Evolutionary conservation across 2,113 vertebrate genomes (phyloP), one percentile per base, ranked within the genome.

Genomic region (Chloebia gouldiae): DNA sequence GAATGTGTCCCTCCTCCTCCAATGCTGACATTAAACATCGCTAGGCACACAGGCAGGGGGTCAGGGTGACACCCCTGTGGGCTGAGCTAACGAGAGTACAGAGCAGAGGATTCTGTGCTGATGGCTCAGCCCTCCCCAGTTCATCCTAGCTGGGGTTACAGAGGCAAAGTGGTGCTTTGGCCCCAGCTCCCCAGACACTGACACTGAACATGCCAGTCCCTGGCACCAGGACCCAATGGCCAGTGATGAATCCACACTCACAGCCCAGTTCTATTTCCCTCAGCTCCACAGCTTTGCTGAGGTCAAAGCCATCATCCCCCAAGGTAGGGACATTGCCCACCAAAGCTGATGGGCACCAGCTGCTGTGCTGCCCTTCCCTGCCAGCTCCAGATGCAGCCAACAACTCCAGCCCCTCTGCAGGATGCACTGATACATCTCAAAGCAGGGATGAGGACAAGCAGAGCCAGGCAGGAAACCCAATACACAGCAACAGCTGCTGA

Each of bases 1-100:
- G 68, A 40, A 70, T 20, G 47, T 40, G 44, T 81, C 31, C 7
- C 4, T 66, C 27, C 3, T 71, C 27, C 84, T 63, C 37, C 33
- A 57, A 9, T 8, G 42, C 28, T 6, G 0, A 23, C 4, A 6
- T 31, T 31, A 57, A 79, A 59, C 7, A 15, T 18, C 0, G 0
- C 53, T 15, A 24, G 49, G 49, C 44, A 47, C 2, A 2, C 1
- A 47, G 40, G 51, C 35, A 76, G 65, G 78, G 16, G 14, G 44
- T 31, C 19, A 51, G 72, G 28, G 28, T 2, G 1, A 88, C 54
- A 82, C 6, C 12, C 23, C 44, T 0, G 0, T 21, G 39, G 39
- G 47, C 44, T 77, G 56, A 68, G 64, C 64, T 42, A 24, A 66
- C 0, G 1, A 7, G 5, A 76, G 40, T 45, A 80, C 19, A 82